phyloP scores from a whole-genome alignment of 2,888 invertebrate genomes.

The Fissipunctia ypsillon region DNA sequence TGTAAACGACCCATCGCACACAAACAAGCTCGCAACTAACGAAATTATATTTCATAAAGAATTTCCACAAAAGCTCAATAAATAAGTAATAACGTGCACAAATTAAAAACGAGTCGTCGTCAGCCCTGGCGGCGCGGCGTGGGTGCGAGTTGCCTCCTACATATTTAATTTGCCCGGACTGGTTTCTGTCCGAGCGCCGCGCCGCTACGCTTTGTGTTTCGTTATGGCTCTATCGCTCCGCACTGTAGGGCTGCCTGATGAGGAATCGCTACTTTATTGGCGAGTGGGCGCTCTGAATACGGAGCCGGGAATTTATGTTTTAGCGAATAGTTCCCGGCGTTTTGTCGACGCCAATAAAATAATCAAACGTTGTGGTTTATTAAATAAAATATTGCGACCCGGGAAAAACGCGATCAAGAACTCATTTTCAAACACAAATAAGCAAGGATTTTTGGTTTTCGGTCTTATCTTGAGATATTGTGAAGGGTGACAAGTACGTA shows the following conservation, averaged over 20 bases:
- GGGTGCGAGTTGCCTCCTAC: conserved; percentile 88
- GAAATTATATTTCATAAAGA: conserved; percentile 49
- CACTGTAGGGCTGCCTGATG: conserved; percentile 73
- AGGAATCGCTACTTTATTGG: conserved; percentile 77
- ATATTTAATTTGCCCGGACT: conserved; percentile 90
- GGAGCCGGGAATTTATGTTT: conserved; percentile 65
- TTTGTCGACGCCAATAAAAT: conserved; percentile 61
- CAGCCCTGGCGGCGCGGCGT: conserved; percentile 71
- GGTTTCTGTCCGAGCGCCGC: conserved; percentile 86
- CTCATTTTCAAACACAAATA: conserved; percentile 54
- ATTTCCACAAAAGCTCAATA: conserved; percentile 51
- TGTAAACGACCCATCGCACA: conserved; percentile 2
- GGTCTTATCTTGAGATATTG: conserved; percentile 59
- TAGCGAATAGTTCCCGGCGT: conserved; percentile 60
- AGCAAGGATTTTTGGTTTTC: conserved; percentile 45
- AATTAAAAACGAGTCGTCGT: conserved; percentile 54
- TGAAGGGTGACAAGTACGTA: conserved; percentile 75
- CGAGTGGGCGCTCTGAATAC: conserved; percentile 70
- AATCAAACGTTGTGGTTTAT: conserved; percentile 55
- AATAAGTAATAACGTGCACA: conserved; percentile 60
- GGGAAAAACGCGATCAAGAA: conserved; percentile 37
- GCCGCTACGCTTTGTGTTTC: conserved; percentile 87
- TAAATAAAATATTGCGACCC: conserved; percentile 49
- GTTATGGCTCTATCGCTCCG: conserved; percentile 88
- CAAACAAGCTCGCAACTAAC: conserved; percentile 40